These are phyloP conservation scores for Gallirallus australis DNA, from an alignment of 2,797 vertebrate genomes.

Conservation along the genomic window DNA sequence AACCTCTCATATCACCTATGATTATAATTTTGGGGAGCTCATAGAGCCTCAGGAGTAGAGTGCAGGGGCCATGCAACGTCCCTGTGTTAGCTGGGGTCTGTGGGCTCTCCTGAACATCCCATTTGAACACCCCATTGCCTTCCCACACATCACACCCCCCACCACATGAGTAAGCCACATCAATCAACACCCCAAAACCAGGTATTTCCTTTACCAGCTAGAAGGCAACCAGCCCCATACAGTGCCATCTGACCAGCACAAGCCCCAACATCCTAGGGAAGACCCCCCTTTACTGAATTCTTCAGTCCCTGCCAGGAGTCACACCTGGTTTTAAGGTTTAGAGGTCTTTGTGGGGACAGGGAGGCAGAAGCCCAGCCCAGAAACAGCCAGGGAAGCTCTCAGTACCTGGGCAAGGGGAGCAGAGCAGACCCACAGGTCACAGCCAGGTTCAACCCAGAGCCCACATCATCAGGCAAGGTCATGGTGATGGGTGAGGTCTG, in stretches of 20 bases:
- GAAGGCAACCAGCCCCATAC: not conserved
- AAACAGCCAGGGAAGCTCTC: not conserved
- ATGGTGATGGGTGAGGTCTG: accelerated
- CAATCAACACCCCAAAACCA: accelerated
- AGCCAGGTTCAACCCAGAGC: not conserved
- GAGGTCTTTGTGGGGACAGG: not conserved
- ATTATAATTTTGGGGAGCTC: not conserved
- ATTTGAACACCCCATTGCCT: not conserved
- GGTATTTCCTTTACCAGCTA: not conserved
- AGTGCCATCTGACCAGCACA: not conserved
- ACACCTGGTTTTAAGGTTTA: not conserved
- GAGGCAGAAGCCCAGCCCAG: not conserved
- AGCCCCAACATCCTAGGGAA: not conserved
- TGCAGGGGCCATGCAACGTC: accelerated
- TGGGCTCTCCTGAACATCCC: not conserved
- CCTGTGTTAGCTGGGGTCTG: not conserved
- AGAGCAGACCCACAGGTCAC: not conserved
- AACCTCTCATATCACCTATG: not conserved
- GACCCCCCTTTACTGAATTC: not conserved
- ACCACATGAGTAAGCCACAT: not conserved
- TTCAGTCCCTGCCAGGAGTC: accelerated
- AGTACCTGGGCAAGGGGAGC: not conserved
- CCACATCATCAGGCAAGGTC: not conserved
- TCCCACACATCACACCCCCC: not conserved
- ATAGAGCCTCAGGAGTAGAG: not conserved